These are phyloP conservation scores for Rhizomys pruinosus DNA, from an alignment of 2,113 vertebrate genomes.

Conservation along the genomic window DNA sequence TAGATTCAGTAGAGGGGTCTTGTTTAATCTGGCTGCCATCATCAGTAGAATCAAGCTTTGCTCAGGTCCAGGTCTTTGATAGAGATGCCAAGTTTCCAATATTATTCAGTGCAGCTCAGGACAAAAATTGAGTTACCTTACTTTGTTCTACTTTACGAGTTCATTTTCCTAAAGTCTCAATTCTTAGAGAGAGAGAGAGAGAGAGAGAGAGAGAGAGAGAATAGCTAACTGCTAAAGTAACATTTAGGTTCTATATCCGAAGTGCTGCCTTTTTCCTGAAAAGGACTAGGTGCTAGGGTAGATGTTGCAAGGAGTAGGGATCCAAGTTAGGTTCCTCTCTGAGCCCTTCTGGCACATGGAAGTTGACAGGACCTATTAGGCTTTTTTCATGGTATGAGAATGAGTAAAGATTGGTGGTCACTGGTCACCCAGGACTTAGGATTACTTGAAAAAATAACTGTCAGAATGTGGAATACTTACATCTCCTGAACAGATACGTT, in stretches of 20 bases:
- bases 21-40: not conserved
- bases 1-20: not conserved
- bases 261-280: not conserved
- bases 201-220: no score
- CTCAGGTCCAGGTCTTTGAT: not conserved
- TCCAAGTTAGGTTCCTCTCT: not conserved
- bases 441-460: not conserved
- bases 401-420: not conserved
- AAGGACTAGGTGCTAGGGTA: not conserved
- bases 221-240: not conserved
- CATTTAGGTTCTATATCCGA: not conserved
- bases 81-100: not conserved
- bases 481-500: not conserved
- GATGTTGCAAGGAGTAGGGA: not conserved
- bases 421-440: not conserved
- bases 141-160: not conserved
- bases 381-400: not conserved
- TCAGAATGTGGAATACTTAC: not conserved
- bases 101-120: not conserved
- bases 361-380: not conserved
- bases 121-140: not conserved
- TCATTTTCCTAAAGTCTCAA: not conserved
- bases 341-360: not conserved
- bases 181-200: not conserved
- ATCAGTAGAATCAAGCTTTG: not conserved